Conservation (phyloP, 1,140 invertebrate species). For the Cheumatopsyche charites region DNA sequence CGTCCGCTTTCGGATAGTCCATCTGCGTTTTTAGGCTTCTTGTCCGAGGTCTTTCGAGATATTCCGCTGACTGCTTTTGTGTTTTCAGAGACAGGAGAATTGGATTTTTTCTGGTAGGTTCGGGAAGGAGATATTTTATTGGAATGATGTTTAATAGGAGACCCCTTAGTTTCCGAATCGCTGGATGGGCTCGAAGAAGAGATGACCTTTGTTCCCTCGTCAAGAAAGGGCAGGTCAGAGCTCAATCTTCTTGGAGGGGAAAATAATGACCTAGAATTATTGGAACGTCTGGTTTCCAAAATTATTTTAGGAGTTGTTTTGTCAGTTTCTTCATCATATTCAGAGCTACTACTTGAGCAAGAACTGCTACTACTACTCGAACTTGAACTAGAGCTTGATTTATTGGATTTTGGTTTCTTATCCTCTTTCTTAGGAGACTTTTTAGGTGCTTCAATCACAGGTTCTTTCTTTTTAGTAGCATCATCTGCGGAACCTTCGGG, state of each 20-base stretch:
- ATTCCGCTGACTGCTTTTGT: constrained; percentile 50
- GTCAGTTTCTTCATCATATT: constrained; percentile 61
- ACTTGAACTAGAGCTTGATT: constrained; percentile 59
- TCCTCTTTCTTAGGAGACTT: constrained; percentile 57
- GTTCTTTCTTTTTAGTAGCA: constrained; percentile 58
- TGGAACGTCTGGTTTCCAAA: constrained; percentile 51
- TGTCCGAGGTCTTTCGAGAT: constrained; percentile 74
- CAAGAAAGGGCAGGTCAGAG: constrained; percentile 67
- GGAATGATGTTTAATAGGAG: constrained; percentile 52
- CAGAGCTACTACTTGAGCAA: constrained; percentile 60
- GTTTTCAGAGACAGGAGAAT: constrained; percentile 50
- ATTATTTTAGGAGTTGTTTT: constrained; percentile 54
- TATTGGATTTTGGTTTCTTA: constrained; percentile 52
- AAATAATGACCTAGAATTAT: constrained; percentile 56
- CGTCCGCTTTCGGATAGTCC: constrained; percentile 72
- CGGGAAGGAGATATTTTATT: constrained; percentile 55
- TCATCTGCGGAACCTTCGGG: constrained; percentile 59
- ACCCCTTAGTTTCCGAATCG: constrained; percentile 59
- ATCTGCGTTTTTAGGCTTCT: constrained; percentile 87
- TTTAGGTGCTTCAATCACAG: constrained; percentile 50
- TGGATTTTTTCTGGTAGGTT: constrained; percentile 55
- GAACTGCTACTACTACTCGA: constrained; percentile 59
- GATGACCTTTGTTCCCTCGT: constrained; percentile 63
- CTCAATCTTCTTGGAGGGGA: constrained; percentile 59
- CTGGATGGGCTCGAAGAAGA: constrained; percentile 62